A percentile compares a stretch with the other conserved stretches of the same genome.
These are phyloP conservation scores for Drosophila differens DNA, from an alignment of 2,888 invertebrate species.

Conservation along the genomic window DNA sequence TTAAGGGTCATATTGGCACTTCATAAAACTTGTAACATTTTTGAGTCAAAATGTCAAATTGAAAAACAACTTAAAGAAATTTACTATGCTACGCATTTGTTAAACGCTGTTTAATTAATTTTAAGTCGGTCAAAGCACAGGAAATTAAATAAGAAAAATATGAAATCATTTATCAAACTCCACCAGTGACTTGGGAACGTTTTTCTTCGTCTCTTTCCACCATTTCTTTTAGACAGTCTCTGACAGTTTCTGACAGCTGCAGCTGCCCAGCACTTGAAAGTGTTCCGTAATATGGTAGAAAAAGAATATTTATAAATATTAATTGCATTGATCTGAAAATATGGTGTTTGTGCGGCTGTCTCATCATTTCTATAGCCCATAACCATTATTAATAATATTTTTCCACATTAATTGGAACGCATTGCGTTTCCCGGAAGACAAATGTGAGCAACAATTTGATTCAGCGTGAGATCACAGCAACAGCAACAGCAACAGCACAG, in stretches of 20 bases:
- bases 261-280: conserved; percentile 63
- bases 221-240: conserved; percentile 15
- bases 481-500: not conserved
- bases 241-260: conserved; percentile 44
- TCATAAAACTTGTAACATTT: conserved; percentile 27
- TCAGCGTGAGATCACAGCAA: conserved; percentile 38
- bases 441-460: conserved; percentile 48
- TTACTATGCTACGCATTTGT: conserved; percentile 40
- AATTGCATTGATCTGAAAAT: conserved; percentile 34
- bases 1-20: conserved; percentile 37
- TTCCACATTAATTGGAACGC: conserved; percentile 58
- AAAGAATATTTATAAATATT: conserved; percentile 33
- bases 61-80: conserved; percentile 19
- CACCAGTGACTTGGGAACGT: conserved; percentile 26
- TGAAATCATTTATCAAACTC: conserved; percentile 65
- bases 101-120: conserved; percentile 64
- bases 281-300: conserved; percentile 20
- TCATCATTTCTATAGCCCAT: conserved; percentile 9
- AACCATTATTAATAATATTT: conserved; percentile 53
- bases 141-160: conserved; percentile 14
- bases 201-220: not conserved
- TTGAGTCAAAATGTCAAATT: conserved; percentile 22
- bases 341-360: conserved; percentile 7
- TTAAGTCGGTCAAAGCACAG: conserved; percentile 17
- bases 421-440: conserved; percentile 51